Conservation (phyloP, 2,113 vertebrate species). For the Notarius lentiginosus region DNA sequence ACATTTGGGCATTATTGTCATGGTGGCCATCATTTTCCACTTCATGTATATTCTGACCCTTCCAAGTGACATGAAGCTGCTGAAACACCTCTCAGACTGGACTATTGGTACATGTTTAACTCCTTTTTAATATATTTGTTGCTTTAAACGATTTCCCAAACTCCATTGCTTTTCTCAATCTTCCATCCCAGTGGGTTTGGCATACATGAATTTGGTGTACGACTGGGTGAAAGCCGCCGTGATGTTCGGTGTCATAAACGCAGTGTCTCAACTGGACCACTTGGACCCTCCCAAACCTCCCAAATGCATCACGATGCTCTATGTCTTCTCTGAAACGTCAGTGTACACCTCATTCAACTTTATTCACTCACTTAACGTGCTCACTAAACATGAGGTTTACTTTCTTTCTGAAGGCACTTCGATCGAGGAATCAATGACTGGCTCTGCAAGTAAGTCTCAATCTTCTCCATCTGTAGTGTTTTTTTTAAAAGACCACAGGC, state of each 20-base stretch:
- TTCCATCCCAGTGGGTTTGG: constrained; percentile 80
- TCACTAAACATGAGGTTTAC: background rate
- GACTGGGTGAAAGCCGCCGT: constrained; percentile 96
- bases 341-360: constrained; percentile 41
- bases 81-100: constrained; percentile 85
- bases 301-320: constrained; percentile 97
- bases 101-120: background rate
- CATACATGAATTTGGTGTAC: constrained; percentile 94
- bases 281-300: constrained; percentile 91
- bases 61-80: constrained; percentile 86
- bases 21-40: constrained; percentile 91
- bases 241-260: constrained; percentile 93
- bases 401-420: constrained; percentile 82
- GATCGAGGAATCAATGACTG: constrained; percentile 98
- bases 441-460: constrained; percentile 87
- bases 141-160: background rate
- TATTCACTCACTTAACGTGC: constrained; percentile 22
- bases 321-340: constrained; percentile 95
- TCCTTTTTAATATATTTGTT: background rate
- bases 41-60: constrained; percentile 97
- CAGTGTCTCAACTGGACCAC: constrained; percentile 88
- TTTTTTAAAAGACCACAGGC: background rate
- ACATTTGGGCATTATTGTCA: constrained; percentile 75
- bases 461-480: background rate
- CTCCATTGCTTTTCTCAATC: background rate